Evolutionary conservation across 2,888 invertebrate genomes (phyloP), one percentile per base, ranked within the genome.

Genomic region (Caenorhabditis uteleia): DNA sequence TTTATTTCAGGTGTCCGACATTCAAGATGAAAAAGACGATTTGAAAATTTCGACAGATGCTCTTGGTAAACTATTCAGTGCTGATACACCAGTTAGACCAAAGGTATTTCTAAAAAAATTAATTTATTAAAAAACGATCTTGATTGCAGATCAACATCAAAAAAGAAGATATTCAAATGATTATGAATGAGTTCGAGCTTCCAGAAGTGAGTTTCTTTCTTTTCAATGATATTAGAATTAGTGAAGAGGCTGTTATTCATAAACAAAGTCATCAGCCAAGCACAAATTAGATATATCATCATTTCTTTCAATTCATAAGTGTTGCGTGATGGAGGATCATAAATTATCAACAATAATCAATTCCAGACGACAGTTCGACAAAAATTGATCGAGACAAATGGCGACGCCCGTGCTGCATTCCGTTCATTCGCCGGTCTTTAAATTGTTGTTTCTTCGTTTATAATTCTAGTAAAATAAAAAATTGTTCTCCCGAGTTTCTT

Each of bases 91-190:
- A 20, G 48, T 42, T 8, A 40, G 61, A 2, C 61, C 61, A 18
- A 61, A 61, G 38, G 47, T 47, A 46, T 16, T 10, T 45, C 26
- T 46, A 3, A 5, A 10, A 14, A 6, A 16, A 33, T 21, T 18
- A 12, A 3, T 18, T 26, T 5, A n/a, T n/a, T n/a, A 34, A 34
- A 5, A 34, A 7, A n/a, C 27, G 12, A 18, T 31, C 4, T 45
- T 12, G 6, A 8, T 6, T 47, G 25, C 42, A 59, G 31, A 69
- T 75, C 29, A 68, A 68, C 34, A 68, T 75, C 44, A 75, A 70
- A 33, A 68, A 70, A 27, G 75, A 75, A 27, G 75, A 75, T 50
- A 38, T 75, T n/a, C 67, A 69, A 47, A 59, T 71, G 67, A 61
- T 74, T 16, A 72, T 72, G 67, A 67, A 67, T 20, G 70, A 74